Conservation (phyloP, 2,797 vertebrate genomes). For the Pangasius krempfi region DNA sequence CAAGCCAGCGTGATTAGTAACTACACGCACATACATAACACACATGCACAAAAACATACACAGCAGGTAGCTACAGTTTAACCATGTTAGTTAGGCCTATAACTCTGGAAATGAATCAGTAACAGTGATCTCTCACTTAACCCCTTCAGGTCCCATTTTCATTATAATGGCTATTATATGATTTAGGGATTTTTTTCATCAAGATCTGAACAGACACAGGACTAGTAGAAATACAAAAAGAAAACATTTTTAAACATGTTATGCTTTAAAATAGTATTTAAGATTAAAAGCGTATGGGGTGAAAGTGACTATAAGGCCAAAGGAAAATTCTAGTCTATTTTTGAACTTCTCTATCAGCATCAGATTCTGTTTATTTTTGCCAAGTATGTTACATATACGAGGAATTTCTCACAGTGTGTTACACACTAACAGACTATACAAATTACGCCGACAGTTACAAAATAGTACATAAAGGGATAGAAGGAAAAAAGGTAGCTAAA, state of each 20-base stretch:
- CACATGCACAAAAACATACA: not conserved
- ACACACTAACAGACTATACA: not conserved
- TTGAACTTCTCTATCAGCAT: not conserved
- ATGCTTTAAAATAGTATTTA: too few species aligned
- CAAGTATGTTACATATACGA: not conserved
- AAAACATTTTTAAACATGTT: not conserved
- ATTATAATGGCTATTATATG: not conserved
- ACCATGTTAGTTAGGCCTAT: slow-evolving; percentile 1
- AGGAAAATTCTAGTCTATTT: not conserved
- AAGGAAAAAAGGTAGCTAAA: not conserved
- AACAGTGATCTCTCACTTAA: not conserved
- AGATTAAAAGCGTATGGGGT: not conserved
- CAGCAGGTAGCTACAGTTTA: slow-evolving; percentile 35
- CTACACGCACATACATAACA: not conserved
- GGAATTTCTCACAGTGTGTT: not conserved
- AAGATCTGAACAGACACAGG: not conserved
- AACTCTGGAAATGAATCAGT: slow-evolving; percentile 16
- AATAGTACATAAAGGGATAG: not conserved
- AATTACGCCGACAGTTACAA: not conserved
- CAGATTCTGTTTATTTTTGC: not conserved
- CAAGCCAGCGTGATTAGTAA: slow-evolving; percentile 16
- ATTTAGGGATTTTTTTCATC: not conserved
- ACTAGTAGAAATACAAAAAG: not conserved
- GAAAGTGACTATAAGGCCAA: not conserved
- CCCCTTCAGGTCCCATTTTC: not conserved